Base-by-base conservation (phyloP, 2,888 invertebrate genomes). In the Sinelater perroti region DNA sequence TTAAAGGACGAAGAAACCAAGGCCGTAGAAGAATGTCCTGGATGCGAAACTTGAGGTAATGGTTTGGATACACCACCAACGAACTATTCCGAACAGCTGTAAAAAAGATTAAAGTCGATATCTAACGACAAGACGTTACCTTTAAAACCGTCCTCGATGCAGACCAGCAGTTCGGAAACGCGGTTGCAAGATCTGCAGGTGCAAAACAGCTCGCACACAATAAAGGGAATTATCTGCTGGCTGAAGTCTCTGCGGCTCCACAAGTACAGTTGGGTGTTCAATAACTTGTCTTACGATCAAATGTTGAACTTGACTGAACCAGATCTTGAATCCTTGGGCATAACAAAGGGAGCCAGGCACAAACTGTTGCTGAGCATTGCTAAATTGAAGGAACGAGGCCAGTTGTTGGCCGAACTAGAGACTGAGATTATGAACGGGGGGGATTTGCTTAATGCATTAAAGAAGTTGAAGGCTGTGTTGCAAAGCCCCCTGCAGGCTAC, bases 331-430 rank as follows among this genome's bases (percentile, higher is more conserved):
- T 82, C 83, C 74, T 62, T 77, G 79, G 92, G 93, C 28, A 96
- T 97, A 11, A 97, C 97, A 1, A 95, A 96, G 79, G 97, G 98
- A 49, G 98, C 98, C 1, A 85, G 97, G 8, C 94, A 96, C 80
- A 98, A 98, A 79, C 85, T 98, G 67, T 86, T 96, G 2, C 81
- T 97, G 47, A 95, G 93, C 62, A 91, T 98, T 65, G 86, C 87
- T 65, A 96, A 96, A 77, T 81, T 98, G 49, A 86, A 85, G 67
- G 95, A 96, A 66, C 85, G 97, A 17, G 84, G 86, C 52, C 77
- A 83, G 13, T 81, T 86, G 30, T 81, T 97, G 60, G 82, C 84
- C 46, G 85, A 85, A 69, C 80, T 93, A 61, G 90, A 92, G 69
- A 83, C 84, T 59, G 89, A 90, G 71, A 80, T 91, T 55, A 71